A percentile compares a stretch with the other conserved stretches of the same genome.
These are phyloP conservation scores for Ailurus styani DNA, from an alignment of 2,113 vertebrate species.

Conservation along the genomic window DNA sequence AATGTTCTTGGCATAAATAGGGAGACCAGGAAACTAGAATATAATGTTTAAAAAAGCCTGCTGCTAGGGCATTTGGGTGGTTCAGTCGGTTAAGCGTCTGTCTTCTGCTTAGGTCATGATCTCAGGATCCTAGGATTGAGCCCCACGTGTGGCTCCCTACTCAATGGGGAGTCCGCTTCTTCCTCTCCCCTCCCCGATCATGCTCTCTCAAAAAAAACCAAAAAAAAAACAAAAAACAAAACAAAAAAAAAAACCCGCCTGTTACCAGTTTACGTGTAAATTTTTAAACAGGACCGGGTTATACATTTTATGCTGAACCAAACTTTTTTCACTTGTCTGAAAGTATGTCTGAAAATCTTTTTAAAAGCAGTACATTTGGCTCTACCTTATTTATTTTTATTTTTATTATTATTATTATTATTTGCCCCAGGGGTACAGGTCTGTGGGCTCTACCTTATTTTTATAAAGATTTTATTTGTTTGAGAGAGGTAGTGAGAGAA, in stretches of 20 bases:
- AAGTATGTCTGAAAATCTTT: conserved; percentile 22
- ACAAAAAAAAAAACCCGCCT: too few relatives aligned
- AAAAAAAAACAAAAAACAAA: conserved; percentile 20
- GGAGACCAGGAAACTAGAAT: conserved; percentile 23
- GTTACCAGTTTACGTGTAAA: conserved; percentile 10
- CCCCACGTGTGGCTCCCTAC: not conserved
- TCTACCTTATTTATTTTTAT: conserved; percentile 1
- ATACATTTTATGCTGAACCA: not conserved
- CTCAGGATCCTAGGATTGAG: not conserved
- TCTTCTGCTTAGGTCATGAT: not conserved
- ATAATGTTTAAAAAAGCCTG: conserved; percentile 34
- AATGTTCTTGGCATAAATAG: conserved; percentile 27
- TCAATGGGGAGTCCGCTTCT: not conserved
- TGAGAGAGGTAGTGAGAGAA: not conserved
- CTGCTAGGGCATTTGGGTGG: not conserved
- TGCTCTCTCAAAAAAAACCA: not conserved
- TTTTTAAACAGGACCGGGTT: conserved; percentile 25
- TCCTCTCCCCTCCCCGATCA: not conserved
- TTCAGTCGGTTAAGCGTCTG: not conserved
- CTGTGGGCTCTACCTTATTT: not conserved
- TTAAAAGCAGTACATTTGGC: conserved; percentile 27
- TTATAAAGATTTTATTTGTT: not conserved
- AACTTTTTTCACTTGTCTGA: not conserved
- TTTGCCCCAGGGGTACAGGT: too few relatives aligned
- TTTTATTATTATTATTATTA: too few relatives aligned